Conservation (phyloP, 2,113 vertebrate species). For the Vireo altiloquus region DNA sequence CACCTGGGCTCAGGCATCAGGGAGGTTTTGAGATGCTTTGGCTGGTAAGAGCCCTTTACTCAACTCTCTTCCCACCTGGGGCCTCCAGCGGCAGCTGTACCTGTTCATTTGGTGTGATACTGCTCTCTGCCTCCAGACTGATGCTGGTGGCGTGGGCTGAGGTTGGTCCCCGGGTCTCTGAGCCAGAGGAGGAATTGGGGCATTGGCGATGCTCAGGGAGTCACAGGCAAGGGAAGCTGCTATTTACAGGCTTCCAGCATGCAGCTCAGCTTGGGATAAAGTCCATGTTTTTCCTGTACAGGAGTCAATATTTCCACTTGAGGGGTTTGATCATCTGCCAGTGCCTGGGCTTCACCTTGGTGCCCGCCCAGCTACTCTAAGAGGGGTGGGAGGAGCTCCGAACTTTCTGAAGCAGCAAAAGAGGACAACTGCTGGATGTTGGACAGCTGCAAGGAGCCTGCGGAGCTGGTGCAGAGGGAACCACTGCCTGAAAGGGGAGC, state of each 20-base stretch:
- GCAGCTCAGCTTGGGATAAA: background rate
- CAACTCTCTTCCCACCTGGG: background rate
- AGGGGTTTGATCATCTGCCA: background rate
- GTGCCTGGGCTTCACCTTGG: background rate
- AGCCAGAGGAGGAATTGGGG: background rate
- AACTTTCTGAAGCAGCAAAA: background rate
- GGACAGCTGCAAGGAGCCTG: accelerated
- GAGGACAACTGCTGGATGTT: background rate
- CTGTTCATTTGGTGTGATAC: background rate
- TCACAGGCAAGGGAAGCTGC: background rate
- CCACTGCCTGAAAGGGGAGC: accelerated
- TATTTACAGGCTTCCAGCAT: background rate
- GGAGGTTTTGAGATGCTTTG: background rate
- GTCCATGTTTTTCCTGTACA: background rate
- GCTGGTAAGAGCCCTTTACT: background rate
- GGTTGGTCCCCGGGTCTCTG: background rate
- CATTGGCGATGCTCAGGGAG: background rate
- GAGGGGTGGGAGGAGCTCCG: background rate
- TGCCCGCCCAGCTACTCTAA: background rate
- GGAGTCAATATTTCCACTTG: background rate
- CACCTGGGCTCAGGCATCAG: background rate
- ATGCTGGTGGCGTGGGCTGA: background rate
- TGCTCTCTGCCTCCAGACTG: background rate
- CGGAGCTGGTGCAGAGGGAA: accelerated
- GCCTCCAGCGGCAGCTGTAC: background rate